Base-by-base conservation (phyloP, 2,888 invertebrate genomes). In the Lasioglossum oenotherae region DNA sequence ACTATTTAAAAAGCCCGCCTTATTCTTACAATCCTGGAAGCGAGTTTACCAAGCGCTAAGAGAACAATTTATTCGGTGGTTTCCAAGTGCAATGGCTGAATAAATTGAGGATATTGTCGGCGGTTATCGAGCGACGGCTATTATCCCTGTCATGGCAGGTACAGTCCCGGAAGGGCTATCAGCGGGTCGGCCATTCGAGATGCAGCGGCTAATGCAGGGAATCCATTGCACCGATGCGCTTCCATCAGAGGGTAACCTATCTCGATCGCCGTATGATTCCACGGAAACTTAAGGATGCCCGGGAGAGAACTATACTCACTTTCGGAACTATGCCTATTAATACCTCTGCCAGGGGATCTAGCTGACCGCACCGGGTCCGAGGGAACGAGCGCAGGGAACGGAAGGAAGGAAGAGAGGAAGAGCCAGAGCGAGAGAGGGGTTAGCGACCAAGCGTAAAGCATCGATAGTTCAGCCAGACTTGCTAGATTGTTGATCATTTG, bases 401-500 rank as follows among this genome's bases (percentile, higher is more conserved):
- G 69, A 69, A 41, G 38, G 69, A 69, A 67, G 67, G 35, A 67
- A 67, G 67, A 41, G 38, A 41, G 69, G 10, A 23, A 69, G 35
- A 10, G 23, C 35, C 31, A 14, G 14, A 14, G 60, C 27, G 71
- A 74, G 60, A 80, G 85, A 79, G 86, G 90, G 89, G 91, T 90
- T 91, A 90, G 90, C 91, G 92, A 93, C 93, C 93, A 91, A 94
- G 89, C 93, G 92, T 93, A 86, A 92, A 92, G 90, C 90, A 90
- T 94, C 93, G 92, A 94, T 93, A 93, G 91, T 88, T 76, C 49
- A 85, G 81, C 82, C 81, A 74, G 81, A 85, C 82, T 83, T 80
- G 83, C 78, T 77, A 69, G 82, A 87, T 88, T 80, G 85, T 80
- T 67, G 80, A 78, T 76, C 67, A 77, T 80, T 60, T 67, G 41